These are phyloP conservation scores for Baryphthengus martii DNA, from an alignment of 2,113 vertebrate genomes.

Conservation along the genomic window DNA sequence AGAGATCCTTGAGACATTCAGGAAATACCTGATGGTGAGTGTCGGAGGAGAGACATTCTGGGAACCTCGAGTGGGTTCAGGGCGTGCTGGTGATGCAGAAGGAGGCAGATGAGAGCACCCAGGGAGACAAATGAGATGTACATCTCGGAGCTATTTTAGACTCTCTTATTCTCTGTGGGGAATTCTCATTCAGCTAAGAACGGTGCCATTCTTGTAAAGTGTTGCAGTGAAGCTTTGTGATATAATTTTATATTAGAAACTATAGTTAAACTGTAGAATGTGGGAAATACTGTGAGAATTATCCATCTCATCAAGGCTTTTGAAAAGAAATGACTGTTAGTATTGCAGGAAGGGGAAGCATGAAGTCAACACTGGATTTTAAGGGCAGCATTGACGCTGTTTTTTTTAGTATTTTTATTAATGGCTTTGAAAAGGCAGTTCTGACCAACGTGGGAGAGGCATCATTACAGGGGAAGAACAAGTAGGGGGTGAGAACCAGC, in stretches of 20 bases:
- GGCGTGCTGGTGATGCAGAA: background rate
- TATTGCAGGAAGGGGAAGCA: background rate
- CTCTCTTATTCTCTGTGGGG: background rate
- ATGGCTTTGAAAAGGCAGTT: background rate
- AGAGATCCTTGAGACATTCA: background rate
- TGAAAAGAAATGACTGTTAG: background rate
- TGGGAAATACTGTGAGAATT: background rate
- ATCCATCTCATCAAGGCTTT: background rate
- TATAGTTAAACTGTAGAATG: background rate
- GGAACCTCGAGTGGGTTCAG: background rate
- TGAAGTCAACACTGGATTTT: background rate
- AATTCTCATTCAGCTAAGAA: constrained; percentile 27
- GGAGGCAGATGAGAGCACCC: background rate
- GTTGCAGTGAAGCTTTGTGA: background rate
- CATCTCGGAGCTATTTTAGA: constrained; percentile 4
- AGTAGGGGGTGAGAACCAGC: background rate
- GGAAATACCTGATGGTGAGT: background rate
- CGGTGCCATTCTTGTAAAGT: background rate
- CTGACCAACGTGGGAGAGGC: background rate
- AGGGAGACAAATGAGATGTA: background rate
- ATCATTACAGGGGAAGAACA: background rate
- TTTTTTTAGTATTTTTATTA: background rate
- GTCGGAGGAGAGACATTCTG: background rate
- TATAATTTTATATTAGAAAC: background rate
- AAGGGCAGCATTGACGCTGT: background rate